A percentile compares a stretch with the other conserved stretches of the same genome.
These are phyloP conservation scores for Pseudorhombus dupliciocellatus DNA, from an alignment of 2,113 vertebrate species.

Conservation along the genomic window DNA sequence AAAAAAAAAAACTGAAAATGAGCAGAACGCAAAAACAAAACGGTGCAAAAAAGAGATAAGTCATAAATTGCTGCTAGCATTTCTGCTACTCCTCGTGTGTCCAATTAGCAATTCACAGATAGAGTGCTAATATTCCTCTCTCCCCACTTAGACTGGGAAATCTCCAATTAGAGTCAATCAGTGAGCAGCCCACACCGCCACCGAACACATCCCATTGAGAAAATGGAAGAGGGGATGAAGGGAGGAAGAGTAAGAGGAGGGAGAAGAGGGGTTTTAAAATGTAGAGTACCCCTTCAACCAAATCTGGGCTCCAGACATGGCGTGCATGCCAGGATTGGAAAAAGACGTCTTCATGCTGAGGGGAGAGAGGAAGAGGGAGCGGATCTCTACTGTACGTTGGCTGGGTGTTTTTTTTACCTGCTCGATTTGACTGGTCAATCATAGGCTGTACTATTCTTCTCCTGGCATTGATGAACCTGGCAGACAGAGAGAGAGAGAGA, in stretches of 20 bases:
- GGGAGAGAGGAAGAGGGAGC: slow-evolving; percentile 54
- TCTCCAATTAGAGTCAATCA: slow-evolving; percentile 97
- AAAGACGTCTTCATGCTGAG: slow-evolving; percentile 71
- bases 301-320: slow-evolving; percentile 52
- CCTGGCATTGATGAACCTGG: slow-evolving; percentile 99
- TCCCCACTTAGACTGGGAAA: slow-evolving; percentile 91
- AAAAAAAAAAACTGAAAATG: slow-evolving; percentile 76
- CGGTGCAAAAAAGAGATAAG: slow-evolving; percentile 78
- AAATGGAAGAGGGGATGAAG: slow-evolving; percentile 76
- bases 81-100: slow-evolving; percentile 87
- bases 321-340: slow-evolving; percentile 75
- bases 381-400: slow-evolving; percentile 20
- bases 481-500: slow-evolving; percentile 83
- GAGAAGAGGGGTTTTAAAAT: slow-evolving; percentile 76
- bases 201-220: slow-evolving; percentile 74
- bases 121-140: slow-evolving; percentile 89
- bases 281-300: slow-evolving; percentile 65
- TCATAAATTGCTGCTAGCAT: slow-evolving; percentile 78
- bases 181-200: slow-evolving; percentile 86
- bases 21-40: slow-evolving; percentile 49
- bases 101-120: slow-evolving; percentile 93
- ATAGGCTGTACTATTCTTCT: slow-evolving; percentile 99
- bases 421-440: slow-evolving; percentile 99
- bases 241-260: slow-evolving; percentile 81
- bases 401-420: slow-evolving; percentile 86